Conservation (phyloP, 2,888 invertebrate genomes). For the Spilosoma lubricipeda region DNA sequence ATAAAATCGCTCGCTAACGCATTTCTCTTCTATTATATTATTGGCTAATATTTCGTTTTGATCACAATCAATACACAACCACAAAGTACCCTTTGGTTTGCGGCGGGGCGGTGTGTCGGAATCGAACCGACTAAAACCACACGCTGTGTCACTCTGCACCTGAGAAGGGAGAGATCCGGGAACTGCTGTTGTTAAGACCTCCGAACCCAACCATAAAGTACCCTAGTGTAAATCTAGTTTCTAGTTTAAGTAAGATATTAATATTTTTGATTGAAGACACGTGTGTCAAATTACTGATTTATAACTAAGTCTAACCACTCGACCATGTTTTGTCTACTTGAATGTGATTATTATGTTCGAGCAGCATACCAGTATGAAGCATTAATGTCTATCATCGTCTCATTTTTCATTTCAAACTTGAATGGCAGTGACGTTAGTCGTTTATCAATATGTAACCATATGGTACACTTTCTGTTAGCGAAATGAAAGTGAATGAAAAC, state of each 20-base stretch:
- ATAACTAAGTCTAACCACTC: neutral
- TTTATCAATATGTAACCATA: constrained; percentile 27
- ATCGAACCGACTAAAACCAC: too few species aligned
- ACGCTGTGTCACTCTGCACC: too few species aligned
- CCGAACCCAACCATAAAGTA: too few species aligned
- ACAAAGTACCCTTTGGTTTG: too few species aligned
- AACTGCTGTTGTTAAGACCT: too few species aligned
- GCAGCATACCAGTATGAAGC: constrained; percentile 1
- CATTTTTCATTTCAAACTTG: constrained; percentile 15
- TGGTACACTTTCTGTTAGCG: constrained; percentile 23
- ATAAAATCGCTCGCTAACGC: too few species aligned
- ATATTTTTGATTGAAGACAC: neutral
- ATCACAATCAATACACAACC: too few species aligned
- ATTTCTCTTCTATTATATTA: too few species aligned
- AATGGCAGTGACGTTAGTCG: constrained; percentile 14
- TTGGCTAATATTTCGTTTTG: too few species aligned
- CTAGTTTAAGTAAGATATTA: neutral
- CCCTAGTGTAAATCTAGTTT: neutral
- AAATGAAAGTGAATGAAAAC: constrained; percentile 21
- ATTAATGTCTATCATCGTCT: constrained; percentile 9
- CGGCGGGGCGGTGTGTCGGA: too few species aligned
- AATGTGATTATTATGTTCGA: constrained; percentile 4
- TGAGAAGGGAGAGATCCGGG: too few species aligned
- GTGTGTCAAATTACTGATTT: neutral
- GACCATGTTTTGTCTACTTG: neutral